phyloP scores from a whole-genome alignment of 64 coral and sea anemone species.

The Actinia equina region DNA sequence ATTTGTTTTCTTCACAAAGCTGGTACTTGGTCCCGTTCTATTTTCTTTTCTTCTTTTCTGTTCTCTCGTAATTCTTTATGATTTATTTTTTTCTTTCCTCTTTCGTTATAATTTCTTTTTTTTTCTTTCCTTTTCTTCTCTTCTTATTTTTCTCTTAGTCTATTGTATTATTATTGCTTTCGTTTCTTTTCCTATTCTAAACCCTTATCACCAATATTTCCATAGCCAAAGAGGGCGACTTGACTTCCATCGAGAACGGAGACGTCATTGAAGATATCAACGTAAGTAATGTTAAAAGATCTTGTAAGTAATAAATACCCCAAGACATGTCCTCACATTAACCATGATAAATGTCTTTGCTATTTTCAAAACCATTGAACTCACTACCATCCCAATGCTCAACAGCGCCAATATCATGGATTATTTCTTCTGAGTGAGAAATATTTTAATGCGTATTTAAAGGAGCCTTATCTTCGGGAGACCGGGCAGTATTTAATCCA shows the following conservation, averaged over 20 bases:
- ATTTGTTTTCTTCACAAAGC: no score
- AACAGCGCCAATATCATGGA: background rate
- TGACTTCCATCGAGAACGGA: conserved; percentile 52
- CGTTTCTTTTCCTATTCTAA: no score
- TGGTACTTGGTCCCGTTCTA: no score
- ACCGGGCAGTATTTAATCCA: background rate
- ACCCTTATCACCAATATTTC: background rate
- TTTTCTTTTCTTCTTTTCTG: no score
- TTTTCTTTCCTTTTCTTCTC: no score
- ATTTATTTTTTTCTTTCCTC: no score
- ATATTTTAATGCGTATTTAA: background rate
- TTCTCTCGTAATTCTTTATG: no score
- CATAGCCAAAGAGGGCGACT: conserved; percentile 53
- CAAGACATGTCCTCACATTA: background rate
- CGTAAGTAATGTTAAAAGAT: conserved; percentile 35
- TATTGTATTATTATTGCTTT: no score
- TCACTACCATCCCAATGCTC: background rate
- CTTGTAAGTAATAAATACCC: background rate
- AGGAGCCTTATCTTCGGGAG: background rate
- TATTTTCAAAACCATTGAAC: background rate
- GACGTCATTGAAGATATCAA: conserved; percentile 91
- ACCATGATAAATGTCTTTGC: background rate
- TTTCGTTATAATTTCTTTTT: no score
- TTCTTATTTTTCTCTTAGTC: background rate
- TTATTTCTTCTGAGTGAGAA: background rate